Conservation (phyloP, 2,797 vertebrate genomes). For the Meriones psammophilus region DNA sequence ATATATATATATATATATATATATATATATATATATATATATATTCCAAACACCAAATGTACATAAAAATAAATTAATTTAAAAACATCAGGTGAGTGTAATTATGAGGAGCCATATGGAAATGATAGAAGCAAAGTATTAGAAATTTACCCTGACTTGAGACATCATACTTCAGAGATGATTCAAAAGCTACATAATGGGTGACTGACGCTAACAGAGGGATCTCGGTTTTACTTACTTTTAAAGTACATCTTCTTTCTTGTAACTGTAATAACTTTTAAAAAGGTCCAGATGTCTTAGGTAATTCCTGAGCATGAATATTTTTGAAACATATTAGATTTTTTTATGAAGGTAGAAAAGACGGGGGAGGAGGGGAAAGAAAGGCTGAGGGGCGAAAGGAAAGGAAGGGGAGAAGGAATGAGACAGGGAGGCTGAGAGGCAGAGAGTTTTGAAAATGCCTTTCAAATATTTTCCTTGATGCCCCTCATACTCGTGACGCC, state of each 20-base stretch:
- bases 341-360: background rate
- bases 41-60: no score
- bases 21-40: no score
- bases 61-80: background rate
- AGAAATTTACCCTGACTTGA: constrained; percentile 70
- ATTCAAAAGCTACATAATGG: constrained; percentile 68
- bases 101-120: constrained; percentile 60
- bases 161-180: constrained; percentile 60
- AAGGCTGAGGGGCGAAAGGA: background rate
- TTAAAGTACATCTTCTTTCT: constrained; percentile 61
- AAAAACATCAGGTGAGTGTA: background rate
- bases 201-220: constrained; percentile 66
- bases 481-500: background rate
- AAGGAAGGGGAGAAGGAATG: no score
- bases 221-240: constrained; percentile 65
- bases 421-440: no score
- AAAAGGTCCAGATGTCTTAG: constrained; percentile 74
- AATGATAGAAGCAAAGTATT: constrained; percentile 62
- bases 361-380: background rate
- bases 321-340: constrained; percentile 61
- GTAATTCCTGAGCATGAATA: constrained; percentile 45
- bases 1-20: no score
- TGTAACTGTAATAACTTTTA: constrained; percentile 69
- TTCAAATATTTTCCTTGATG: background rate
- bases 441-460: background rate